These are phyloP conservation scores for Cenopis cana DNA, from an alignment of 2,888 invertebrate species.

Conservation along the genomic window DNA sequence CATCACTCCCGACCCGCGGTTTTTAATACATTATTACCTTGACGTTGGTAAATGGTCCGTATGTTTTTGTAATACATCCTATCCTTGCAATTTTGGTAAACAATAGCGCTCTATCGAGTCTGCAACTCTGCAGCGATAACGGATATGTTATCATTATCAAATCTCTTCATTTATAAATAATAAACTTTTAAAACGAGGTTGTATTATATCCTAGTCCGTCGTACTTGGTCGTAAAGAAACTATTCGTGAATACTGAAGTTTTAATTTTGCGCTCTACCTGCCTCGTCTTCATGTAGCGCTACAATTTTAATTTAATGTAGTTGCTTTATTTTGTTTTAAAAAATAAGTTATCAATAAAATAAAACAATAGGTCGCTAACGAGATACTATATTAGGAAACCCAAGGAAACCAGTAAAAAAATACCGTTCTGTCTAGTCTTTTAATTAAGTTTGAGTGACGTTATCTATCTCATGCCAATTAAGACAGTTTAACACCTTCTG, in stretches of 20 bases:
- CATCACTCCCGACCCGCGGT: slow-evolving; percentile 37
- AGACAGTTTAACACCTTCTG: neutral
- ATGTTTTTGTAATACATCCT: slow-evolving; percentile 21
- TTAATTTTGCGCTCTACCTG: neutral
- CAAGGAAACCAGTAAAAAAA: neutral
- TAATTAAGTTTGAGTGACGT: slow-evolving; percentile 19
- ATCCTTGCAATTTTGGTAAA: slow-evolving; percentile 27
- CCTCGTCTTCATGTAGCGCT: neutral
- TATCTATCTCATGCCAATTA: slow-evolving; percentile 24
- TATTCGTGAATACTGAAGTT: too few species aligned
- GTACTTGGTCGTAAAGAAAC: too few species aligned
- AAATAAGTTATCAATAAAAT: neutral
- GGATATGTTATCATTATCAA: slow-evolving; percentile 36
- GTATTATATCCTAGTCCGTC: neutral
- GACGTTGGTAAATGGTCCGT: slow-evolving; percentile 47
- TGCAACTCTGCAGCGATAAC: slow-evolving; percentile 5
- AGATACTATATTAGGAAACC: neutral
- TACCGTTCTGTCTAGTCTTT: neutral
- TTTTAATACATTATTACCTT: slow-evolving; percentile 48
- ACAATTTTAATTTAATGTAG: neutral
- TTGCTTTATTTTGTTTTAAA: neutral
- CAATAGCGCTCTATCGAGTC: slow-evolving; percentile 6
- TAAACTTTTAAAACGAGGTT: slow-evolving; percentile 1
- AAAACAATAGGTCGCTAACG: slow-evolving; percentile 4
- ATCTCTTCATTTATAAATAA: too few species aligned